These are phyloP conservation scores for Balearica regulorum DNA, from an alignment of 2,797 vertebrate genomes.

Conservation along the genomic window DNA sequence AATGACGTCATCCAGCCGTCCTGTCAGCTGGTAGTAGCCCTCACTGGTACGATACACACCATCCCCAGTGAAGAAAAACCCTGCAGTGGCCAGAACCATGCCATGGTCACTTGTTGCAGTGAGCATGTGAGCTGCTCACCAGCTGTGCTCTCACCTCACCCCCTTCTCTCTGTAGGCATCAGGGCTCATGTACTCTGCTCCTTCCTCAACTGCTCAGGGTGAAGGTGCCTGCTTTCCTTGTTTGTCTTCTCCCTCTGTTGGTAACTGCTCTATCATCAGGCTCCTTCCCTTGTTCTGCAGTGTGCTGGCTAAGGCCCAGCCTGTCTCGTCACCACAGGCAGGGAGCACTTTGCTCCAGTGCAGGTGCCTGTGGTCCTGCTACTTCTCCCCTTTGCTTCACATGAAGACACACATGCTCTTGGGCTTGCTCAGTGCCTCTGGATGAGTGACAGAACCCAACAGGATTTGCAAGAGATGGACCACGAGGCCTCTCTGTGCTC, in stretches of 20 bases:
- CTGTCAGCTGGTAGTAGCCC: constrained; percentile 69
- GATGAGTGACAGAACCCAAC: neutral
- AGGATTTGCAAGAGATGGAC: neutral
- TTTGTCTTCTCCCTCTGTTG: neutral
- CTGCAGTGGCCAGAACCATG: constrained; percentile 15
- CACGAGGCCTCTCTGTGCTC: neutral
- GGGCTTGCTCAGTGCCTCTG: neutral
- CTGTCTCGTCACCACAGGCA: neutral
- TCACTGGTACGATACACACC: constrained; percentile 41
- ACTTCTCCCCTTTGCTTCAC: neutral
- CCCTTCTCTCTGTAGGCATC: neutral
- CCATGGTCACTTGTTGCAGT: neutral
- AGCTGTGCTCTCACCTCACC: neutral
- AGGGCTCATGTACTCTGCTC: neutral
- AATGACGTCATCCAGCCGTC: constrained; percentile 63
- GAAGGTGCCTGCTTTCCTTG: neutral
- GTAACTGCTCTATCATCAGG: neutral
- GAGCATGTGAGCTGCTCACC: neutral
- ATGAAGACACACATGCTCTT: neutral
- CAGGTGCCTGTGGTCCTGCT: neutral
- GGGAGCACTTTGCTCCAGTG: neutral
- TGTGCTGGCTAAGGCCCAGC: neutral
- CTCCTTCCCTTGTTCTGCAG: neutral
- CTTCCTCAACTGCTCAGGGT: neutral
- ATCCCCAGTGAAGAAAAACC: constrained; percentile 67